Conservation (phyloP, 1,140 invertebrate species). For the Phymorhynchus buccinoides region DNA sequence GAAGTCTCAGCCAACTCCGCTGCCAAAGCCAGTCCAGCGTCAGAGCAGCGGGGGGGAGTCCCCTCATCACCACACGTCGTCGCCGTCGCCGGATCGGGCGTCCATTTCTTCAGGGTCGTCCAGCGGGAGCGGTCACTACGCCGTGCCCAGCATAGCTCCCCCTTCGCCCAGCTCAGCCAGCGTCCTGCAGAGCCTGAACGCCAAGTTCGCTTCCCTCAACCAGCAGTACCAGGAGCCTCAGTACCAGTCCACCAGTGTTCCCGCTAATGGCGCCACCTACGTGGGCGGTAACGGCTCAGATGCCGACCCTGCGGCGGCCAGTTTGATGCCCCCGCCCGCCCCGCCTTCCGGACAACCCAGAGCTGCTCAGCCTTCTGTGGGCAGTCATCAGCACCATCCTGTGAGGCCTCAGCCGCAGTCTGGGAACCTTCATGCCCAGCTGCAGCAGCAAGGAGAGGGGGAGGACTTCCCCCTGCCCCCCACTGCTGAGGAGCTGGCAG, state of each 20-base stretch:
- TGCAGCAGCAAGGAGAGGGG: constrained; percentile 34
- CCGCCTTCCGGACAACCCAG: not conserved
- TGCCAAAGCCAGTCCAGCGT: constrained; percentile 12
- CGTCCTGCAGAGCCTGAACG: constrained; percentile 84
- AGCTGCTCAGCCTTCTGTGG: constrained; percentile 26
- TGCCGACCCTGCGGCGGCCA: constrained; percentile 32
- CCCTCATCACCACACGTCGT: constrained; percentile 21
- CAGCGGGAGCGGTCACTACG: constrained; percentile 41
- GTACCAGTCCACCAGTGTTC: constrained; percentile 30
- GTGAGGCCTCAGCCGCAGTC: not conserved
- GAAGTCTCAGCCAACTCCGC: constrained; percentile 36
- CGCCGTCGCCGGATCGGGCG: constrained; percentile 36
- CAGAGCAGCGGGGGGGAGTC: constrained; percentile 31
- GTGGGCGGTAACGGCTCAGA: constrained; percentile 5
- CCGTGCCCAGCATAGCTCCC: constrained; percentile 31
- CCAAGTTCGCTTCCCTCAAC: constrained; percentile 78
- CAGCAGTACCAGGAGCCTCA: constrained; percentile 37
- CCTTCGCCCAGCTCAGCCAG: constrained; percentile 58
- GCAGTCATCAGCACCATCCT: not conserved
- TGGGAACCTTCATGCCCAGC: constrained; percentile 15
- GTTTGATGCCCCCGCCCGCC: constrained; percentile 40
- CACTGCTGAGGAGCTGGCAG: constrained; percentile 58
- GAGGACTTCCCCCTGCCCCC: constrained; percentile 62
- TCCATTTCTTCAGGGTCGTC: constrained; percentile 28
- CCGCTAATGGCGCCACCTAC: not conserved